Conservation (phyloP, 2,797 vertebrate genomes). For the Pangasius mekongensis region DNA sequence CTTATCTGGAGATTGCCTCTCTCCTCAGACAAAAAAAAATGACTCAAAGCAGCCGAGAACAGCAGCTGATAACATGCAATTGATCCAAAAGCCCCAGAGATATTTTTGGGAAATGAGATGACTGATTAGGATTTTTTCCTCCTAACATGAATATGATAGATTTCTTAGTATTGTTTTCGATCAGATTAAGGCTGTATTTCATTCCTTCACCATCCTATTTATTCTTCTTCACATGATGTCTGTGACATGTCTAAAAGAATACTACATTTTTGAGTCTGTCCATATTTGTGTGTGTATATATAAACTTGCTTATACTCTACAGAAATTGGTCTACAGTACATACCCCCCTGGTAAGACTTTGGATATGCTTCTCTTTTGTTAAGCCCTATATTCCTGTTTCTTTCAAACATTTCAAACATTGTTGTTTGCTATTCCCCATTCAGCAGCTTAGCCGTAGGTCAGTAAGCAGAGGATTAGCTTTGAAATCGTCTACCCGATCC, state of each 20-base stretch:
- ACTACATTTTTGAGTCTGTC: neutral
- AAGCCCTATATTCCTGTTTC: neutral
- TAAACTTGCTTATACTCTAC: neutral
- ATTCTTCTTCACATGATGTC: neutral
- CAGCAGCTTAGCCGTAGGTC: conserved; percentile 9
- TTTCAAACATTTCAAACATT: neutral
- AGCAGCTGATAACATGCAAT: neutral
- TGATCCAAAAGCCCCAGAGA: neutral
- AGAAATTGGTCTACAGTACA: neutral
- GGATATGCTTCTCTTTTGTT: neutral
- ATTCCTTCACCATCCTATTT: neutral
- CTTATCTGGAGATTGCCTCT: neutral
- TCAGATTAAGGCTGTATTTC: conserved; percentile 6
- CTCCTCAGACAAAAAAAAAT: neutral
- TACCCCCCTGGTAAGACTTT: neutral
- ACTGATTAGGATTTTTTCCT: neutral
- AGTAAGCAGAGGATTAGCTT: conserved; percentile 18
- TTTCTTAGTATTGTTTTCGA: neutral
- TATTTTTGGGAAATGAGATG: neutral
- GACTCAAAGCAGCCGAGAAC: no score
- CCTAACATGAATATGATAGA: neutral
- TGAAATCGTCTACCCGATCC: neutral
- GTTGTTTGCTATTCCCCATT: conserved; percentile 13
- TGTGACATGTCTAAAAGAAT: neutral
- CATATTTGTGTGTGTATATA: neutral